Evolutionary conservation across 2,888 invertebrate species (phyloP).

Genomic region (Cephus runcator): DNA sequence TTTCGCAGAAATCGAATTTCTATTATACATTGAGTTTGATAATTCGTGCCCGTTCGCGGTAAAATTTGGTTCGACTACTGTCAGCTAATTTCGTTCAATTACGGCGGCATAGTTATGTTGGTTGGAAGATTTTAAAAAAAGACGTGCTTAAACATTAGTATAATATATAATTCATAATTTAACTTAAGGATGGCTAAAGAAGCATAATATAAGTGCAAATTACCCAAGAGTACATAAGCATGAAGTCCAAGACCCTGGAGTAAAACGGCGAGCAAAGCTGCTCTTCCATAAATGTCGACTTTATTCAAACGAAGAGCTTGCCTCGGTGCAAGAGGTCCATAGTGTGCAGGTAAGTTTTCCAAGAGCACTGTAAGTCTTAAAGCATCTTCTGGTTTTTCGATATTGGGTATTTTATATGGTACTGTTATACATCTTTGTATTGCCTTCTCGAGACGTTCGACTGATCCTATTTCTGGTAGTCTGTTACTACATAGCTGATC

Average conservation of each 20-base stretch:
- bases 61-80: neutral
- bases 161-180: neutral
- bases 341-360: slow-evolving; percentile 50
- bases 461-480: slow-evolving; percentile 36
- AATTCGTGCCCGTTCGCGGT: neutral
- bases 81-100: too few species aligned
- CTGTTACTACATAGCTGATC: slow-evolving; percentile 45
- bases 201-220: neutral
- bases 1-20: neutral
- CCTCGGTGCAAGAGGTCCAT: slow-evolving; percentile 56
- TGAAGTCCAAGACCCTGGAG: slow-evolving; percentile 52
- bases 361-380: slow-evolving; percentile 53
- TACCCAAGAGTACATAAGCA: slow-evolving; percentile 57
- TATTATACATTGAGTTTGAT: neutral
- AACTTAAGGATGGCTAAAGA: neutral
- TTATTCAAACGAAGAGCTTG: slow-evolving; percentile 59
- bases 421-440: slow-evolving; percentile 55
- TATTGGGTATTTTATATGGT: slow-evolving; percentile 51
- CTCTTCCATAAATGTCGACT: slow-evolving; percentile 60
- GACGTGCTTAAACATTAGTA: neutral
- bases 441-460: slow-evolving; percentile 47
- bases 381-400: slow-evolving; percentile 51
- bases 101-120: neutral
- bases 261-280: slow-evolving; percentile 53
- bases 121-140: neutral